Evolutionary conservation across 2,797 vertebrate genomes (phyloP).

Genomic region (Alosa sapidissima): DNA sequence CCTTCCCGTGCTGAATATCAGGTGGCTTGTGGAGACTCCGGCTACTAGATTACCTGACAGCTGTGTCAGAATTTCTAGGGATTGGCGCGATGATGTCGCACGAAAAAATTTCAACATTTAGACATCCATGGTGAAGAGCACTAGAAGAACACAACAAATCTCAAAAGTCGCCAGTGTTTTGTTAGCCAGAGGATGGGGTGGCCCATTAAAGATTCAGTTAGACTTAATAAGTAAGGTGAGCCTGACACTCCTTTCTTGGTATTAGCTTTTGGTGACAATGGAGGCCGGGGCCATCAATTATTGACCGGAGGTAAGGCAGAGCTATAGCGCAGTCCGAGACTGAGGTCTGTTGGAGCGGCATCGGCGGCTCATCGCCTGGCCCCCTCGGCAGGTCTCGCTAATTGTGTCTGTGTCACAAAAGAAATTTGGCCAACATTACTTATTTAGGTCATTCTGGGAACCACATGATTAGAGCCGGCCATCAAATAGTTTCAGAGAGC

Average conservation of each 20-base stretch:
- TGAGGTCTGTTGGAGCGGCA: slow-evolving; percentile 26
- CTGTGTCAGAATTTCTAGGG: slow-evolving; percentile 3
- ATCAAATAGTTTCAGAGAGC: slow-evolving; percentile 35
- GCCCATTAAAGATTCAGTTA: slow-evolving; percentile 77
- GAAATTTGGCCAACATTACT: slow-evolving; percentile 48
- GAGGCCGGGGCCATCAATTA: slow-evolving; percentile 72
- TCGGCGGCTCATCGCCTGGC: slow-evolving; percentile 30
- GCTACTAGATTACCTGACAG: slow-evolving; percentile 4
- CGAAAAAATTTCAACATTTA: neutral
- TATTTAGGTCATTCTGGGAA: slow-evolving; percentile 41
- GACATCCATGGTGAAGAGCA: neutral
- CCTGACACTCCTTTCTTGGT: slow-evolving; percentile 72
- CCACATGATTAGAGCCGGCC: slow-evolving; percentile 33
- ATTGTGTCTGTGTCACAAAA: slow-evolving; percentile 47
- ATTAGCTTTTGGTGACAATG: slow-evolving; percentile 78
- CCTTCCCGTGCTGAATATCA: slow-evolving; percentile 62
- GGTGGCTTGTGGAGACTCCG: slow-evolving; percentile 47
- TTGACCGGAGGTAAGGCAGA: slow-evolving; percentile 65
- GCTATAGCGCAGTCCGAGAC: slow-evolving; percentile 36
- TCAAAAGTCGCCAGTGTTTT: slow-evolving; percentile 27
- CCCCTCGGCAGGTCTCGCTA: slow-evolving; percentile 37
- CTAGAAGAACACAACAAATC: neutral
- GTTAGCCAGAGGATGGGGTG: slow-evolving; percentile 62
- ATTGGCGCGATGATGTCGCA: neutral
- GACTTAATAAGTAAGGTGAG: slow-evolving; percentile 80